Evolutionary conservation across 1,140 invertebrate genomes (phyloP).

Genomic region (Manduca sexta): DNA sequence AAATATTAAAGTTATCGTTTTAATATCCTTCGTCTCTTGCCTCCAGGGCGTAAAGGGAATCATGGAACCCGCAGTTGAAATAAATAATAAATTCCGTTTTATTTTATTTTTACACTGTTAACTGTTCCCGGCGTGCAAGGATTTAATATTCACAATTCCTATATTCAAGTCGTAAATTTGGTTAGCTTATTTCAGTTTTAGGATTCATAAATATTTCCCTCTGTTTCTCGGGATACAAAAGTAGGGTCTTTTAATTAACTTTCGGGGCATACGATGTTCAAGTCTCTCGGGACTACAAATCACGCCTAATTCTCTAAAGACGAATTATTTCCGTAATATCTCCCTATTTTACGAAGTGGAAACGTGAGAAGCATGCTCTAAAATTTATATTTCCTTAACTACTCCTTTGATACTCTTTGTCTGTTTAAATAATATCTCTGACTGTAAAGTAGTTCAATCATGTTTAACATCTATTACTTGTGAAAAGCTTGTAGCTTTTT

Average conservation of each 20-base stretch:
- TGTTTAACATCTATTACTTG: too few relatives aligned
- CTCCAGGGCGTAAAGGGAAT: too few relatives aligned
- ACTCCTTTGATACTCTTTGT: too few relatives aligned
- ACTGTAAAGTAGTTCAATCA: too few relatives aligned
- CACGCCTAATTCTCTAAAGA: slow-evolving; percentile 4
- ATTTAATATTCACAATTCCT: slow-evolving; percentile 5
- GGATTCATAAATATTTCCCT: slow-evolving; percentile 12
- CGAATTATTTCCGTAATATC: slow-evolving; percentile 3
- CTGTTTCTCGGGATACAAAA: background rate
- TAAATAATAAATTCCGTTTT: too few relatives aligned
- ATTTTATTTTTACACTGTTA: too few relatives aligned
- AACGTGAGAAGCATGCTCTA: background rate
- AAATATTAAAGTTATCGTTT: too few relatives aligned
- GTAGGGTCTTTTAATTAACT: slow-evolving; percentile 12
- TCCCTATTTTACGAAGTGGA: background rate
- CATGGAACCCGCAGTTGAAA: too few relatives aligned
- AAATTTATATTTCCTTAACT: background rate
- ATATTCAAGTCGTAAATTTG: slow-evolving; percentile 6
- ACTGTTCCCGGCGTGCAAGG: too few relatives aligned
- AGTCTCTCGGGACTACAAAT: slow-evolving; percentile 4
- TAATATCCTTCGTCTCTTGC: too few relatives aligned
- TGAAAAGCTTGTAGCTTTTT: too few relatives aligned
- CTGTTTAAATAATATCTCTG: too few relatives aligned
- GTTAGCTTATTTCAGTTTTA: slow-evolving; percentile 8
- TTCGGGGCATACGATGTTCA: slow-evolving; percentile 1